Evolutionary conservation across 2,113 vertebrate genomes (phyloP), one percentile per base, ranked within the genome.

Genomic region (Poeciliopsis turrubarensis): DNA sequence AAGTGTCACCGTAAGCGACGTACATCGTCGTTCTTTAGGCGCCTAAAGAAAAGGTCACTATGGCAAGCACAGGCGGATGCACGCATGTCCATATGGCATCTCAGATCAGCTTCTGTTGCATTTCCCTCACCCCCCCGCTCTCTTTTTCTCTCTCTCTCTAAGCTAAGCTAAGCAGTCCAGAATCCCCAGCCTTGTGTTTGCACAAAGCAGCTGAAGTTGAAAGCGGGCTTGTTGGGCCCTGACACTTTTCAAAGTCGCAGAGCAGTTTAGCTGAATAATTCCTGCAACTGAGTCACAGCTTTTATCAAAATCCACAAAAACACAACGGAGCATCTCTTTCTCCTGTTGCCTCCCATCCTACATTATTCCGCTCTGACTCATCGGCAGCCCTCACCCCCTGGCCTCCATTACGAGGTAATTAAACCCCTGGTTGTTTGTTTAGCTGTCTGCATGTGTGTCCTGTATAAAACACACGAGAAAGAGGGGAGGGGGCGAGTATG

Each of bases 391-490:
- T 88, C 73, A 86, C 87, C 87, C 51, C 85, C 86, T 89, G 85
- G 79, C 81, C 84, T 73, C 85, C 84, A 77, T 88, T 73, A 82
- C 82, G 83, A 85, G 87, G 87, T 90, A 89, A 88, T 88, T 87
- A 90, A 84, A 77, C 79, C 84, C 31, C 67, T 68, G 73, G 86
- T 88, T 90, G 87, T 92, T 92, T 89, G 79, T 90, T 89, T 89
- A 92, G 90, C 90, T 92, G 88, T 87, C 90, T 87, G 86, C 81
- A 63, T 91, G 89, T 90, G 89, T 91, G 86, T 87, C 85, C 88
- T 89, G 89, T 78, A 86, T 87, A 81, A 89, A 91, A 86, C 84
- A 89, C 75, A 70, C 68, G 75, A 57, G 25, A 54, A 25, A 54
- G 5, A 22, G 12, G 12, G 80, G 84, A 80, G 84, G 81, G 85